Evolutionary conservation across 2,113 vertebrate genomes (phyloP).

Genomic region (Notothenia coriiceps): DNA sequence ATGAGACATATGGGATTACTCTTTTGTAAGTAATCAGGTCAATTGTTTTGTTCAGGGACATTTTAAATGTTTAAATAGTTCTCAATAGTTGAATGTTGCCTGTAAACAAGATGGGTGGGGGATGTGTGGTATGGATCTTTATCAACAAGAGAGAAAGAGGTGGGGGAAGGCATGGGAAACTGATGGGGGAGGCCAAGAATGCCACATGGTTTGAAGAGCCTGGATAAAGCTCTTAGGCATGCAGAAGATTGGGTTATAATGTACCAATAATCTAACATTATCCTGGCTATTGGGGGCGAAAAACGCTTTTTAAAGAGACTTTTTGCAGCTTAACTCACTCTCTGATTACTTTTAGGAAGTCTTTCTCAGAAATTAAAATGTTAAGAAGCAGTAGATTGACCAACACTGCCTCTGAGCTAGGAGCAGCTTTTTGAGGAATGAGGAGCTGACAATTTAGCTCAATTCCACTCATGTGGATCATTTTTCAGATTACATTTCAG

Average conservation of each 20-base stretch:
- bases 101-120: slow-evolving; percentile 54
- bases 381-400: neutral
- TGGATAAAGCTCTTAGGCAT: slow-evolving; percentile 10
- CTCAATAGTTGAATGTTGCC: neutral
- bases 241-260: neutral
- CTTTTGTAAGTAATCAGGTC: neutral
- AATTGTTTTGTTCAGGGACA: neutral
- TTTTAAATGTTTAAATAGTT: neutral
- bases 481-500: slow-evolving; percentile 27
- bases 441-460: neutral
- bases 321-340: neutral
- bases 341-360: neutral
- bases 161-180: slow-evolving; percentile 44
- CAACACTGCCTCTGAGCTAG: neutral
- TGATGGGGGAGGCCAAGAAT: slow-evolving; percentile 50
- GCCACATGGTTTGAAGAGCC: slow-evolving; percentile 59
- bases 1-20: too few species aligned
- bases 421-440: slow-evolving; percentile 13
- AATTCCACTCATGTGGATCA: neutral
- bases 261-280: neutral
- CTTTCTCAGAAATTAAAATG: neutral
- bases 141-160: slow-evolving; percentile 57
- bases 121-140: slow-evolving; percentile 70
- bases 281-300: neutral
- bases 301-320: too few species aligned